Evolutionary conservation across 2,797 vertebrate species (phyloP), one percentile per base, ranked within the genome.

Genomic region (Chloroceryle inda): DNA sequence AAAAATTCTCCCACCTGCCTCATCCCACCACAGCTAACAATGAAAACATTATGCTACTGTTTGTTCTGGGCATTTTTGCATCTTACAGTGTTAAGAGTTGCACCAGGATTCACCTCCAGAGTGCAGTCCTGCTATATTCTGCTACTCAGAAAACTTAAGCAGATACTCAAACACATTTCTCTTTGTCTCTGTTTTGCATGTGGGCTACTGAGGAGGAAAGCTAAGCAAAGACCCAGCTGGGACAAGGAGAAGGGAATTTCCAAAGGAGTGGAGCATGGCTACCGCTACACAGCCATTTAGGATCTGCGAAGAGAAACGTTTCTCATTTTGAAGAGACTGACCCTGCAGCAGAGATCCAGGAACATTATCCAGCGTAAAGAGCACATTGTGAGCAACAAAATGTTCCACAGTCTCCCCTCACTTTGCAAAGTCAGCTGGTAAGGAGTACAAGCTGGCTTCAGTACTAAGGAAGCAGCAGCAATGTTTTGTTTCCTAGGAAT

Each of bases 401-500:
- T 1, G 2, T 69, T 73, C 62, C 3, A 1, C 38, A 35, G 38
- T 73, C 69, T 68, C 53, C 74, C 29, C 10, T 52, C 49, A 49
- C 69, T 63, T 59, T 50, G 24, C 77, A 82, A 67, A 69, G 47
- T 35, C 93, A 93, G 90, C 35, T 81, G 38, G 27, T 84, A 56
- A 88, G 80, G 63, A 96, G 77, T 67, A 95, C 74, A 33, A 88
- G 10, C 71, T 94, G 94, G 77, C 80, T 86, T 40, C 74, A 76
- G 71, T 14, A 44, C 77, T 92, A 90, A 79, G 93, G 94, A 93
- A 96, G 88, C 88, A 93, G 77, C 83, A 18, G 20, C 73, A 90
- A 79, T 82, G 86, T 96, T 96, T 95, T 89, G 94, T 92, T 96
- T 94, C 93, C 92, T 88, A 93, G 90, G 86, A 94, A 93, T 90